Percentiles rank a stretch among this genome's conserved stretches.
phyloP scores from a whole-genome alignment of 2,113 vertebrate genomes.

The Natator depressus region DNA sequence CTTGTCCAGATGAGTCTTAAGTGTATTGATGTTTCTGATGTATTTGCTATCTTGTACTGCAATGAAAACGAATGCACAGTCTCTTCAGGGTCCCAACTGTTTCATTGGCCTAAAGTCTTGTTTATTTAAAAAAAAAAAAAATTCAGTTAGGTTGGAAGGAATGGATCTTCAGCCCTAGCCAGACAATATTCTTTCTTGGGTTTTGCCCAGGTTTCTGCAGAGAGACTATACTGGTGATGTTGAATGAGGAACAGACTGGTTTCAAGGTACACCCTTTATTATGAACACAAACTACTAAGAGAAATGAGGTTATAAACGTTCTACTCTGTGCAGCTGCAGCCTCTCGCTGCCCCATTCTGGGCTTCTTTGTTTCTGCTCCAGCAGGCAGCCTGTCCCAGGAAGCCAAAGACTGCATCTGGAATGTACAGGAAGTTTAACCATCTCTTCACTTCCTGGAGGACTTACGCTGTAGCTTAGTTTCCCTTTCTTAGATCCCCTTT shows the following conservation, averaged over 20 bases:
- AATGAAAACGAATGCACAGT: conserved; percentile 8
- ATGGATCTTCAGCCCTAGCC: conserved; percentile 64
- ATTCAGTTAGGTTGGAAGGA: conserved; percentile 46
- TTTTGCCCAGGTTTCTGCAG: conserved; percentile 63
- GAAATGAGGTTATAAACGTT: background rate
- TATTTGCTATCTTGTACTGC: conserved; percentile 36
- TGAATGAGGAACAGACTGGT: conserved; percentile 63
- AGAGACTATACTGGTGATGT: conserved; percentile 62
- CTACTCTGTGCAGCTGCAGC: background rate
- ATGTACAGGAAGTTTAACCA: background rate
- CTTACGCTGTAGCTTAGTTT: background rate
- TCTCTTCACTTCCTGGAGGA: background rate
- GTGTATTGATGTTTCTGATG: conserved; percentile 9
- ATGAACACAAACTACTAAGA: background rate
- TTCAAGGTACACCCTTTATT: background rate
- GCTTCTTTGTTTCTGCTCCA: background rate
- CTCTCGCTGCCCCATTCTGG: background rate
- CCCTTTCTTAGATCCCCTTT: no score
- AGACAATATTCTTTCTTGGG: conserved; percentile 59
- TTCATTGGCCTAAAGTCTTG: conserved; percentile 56
- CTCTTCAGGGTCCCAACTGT: conserved; percentile 43
- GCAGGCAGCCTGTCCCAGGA: background rate
- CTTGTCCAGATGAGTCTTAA: background rate
- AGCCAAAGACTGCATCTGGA: background rate
- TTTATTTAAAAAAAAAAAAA: background rate